Percentiles rank a stretch among this genome's conserved stretches.
Conservation (phyloP, 1,140 invertebrate species). For the Pemphigus obesinymphae region DNA sequence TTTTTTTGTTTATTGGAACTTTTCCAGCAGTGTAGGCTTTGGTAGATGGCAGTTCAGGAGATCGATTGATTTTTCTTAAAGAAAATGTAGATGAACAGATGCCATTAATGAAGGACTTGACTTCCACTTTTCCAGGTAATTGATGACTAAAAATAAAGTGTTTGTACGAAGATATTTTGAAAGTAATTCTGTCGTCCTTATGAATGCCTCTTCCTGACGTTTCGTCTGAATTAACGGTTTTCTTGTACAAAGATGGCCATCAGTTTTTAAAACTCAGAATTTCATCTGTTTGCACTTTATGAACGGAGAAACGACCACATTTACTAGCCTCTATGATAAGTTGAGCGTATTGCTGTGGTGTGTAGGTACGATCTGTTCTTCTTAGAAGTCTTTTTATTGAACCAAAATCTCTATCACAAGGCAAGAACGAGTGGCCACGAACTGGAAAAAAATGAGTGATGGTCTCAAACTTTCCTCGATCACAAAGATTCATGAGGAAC, state of each 20-base stretch:
- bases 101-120: background rate
- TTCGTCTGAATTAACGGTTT: background rate
- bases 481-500: constrained; percentile 29
- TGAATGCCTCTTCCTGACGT: background rate
- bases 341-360: background rate
- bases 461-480: constrained; percentile 35
- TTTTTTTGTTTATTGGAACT: no score
- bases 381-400: constrained; percentile 20
- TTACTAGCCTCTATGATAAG: background rate
- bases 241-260: background rate
- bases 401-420: background rate
- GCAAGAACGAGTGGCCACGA: constrained; percentile 42
- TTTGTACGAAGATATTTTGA: background rate
- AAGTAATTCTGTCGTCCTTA: background rate
- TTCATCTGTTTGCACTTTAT: background rate
- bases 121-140: constrained; percentile 1
- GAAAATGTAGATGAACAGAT: background rate
- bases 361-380: constrained; percentile 40
- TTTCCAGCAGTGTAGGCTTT: no score
- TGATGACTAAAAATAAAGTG: background rate
- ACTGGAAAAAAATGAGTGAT: constrained; percentile 43
- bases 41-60: background rate
- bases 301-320: background rate
- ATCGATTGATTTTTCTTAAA: background rate
- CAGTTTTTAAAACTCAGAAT: constrained; percentile 1